Conservation (phyloP, 2,888 invertebrate genomes). For the Sepioteuthis lessoniana region DNA sequence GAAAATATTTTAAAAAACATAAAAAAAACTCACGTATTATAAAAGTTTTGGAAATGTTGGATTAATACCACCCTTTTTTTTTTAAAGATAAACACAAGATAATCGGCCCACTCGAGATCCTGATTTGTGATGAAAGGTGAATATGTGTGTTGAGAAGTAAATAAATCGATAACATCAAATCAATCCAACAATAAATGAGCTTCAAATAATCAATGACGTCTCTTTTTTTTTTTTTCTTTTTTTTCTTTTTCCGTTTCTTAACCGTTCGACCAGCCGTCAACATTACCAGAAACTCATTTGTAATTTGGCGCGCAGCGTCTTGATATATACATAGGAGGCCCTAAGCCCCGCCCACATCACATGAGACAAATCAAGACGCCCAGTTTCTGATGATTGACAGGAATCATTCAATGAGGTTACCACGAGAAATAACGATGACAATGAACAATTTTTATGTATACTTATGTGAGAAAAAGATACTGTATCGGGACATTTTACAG, state of each 20-base stretch:
- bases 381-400: not conserved
- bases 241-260: too few relatives aligned
- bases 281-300: not conserved
- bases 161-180: not conserved
- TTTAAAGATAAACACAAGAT: not conserved
- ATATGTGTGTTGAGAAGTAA: not conserved
- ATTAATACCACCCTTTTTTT: not conserved
- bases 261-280: too few relatives aligned
- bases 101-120: not conserved
- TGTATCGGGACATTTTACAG: too few relatives aligned
- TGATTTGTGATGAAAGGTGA: not conserved
- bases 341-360: not conserved
- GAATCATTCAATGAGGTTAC: not conserved
- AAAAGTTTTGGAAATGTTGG: too few relatives aligned
- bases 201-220: too few relatives aligned
- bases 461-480: too few relatives aligned
- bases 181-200: not conserved
- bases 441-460: too few relatives aligned
- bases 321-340: not conserved
- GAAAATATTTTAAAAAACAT: too few relatives aligned
- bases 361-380: not conserved
- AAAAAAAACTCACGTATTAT: too few relatives aligned
- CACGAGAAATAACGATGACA: too few relatives aligned
- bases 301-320: not conserved
- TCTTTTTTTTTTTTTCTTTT: too few relatives aligned